phyloP scores from a whole-genome alignment of 2,888 invertebrate genomes.

The Meta bourneti region DNA sequence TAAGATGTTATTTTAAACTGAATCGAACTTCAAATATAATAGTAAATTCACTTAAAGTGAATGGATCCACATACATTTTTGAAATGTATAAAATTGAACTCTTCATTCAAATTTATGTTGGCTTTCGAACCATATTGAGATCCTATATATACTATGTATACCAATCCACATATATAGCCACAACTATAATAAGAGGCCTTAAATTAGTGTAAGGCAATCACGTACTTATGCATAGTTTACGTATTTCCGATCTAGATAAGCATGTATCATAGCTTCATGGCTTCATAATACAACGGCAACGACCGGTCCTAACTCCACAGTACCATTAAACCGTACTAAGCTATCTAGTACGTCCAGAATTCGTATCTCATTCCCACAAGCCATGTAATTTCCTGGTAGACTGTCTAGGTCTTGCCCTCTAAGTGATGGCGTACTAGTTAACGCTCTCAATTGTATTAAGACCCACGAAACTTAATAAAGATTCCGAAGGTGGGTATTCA shows the following conservation, averaged over 20 bases:
- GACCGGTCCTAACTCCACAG: too few species aligned
- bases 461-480: constrained; percentile 28
- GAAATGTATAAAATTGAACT: neutral
- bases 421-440: neutral
- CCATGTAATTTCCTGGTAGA: neutral
- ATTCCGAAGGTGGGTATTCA: neutral
- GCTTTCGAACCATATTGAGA: too few species aligned
- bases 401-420: neutral
- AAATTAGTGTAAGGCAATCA: too few species aligned
- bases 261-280: neutral
- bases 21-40: neutral
- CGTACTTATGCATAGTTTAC: neutral
- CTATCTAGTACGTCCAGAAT: neutral
- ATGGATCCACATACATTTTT: neutral
- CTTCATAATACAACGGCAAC: too few species aligned
- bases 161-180: too few species aligned
- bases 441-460: constrained; percentile 31
- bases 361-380: neutral
- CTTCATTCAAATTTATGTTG: neutral
- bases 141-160: too few species aligned
- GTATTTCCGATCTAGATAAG: neutral
- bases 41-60: neutral
- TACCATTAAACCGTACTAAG: neutral
- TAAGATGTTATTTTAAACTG: too few species aligned
- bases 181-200: too few species aligned